Percentiles rank a stretch among this genome's conserved stretches.
These are phyloP conservation scores for Trissolcus brochymenae DNA, from an alignment of 2,888 invertebrate genomes.

Conservation along the genomic window DNA sequence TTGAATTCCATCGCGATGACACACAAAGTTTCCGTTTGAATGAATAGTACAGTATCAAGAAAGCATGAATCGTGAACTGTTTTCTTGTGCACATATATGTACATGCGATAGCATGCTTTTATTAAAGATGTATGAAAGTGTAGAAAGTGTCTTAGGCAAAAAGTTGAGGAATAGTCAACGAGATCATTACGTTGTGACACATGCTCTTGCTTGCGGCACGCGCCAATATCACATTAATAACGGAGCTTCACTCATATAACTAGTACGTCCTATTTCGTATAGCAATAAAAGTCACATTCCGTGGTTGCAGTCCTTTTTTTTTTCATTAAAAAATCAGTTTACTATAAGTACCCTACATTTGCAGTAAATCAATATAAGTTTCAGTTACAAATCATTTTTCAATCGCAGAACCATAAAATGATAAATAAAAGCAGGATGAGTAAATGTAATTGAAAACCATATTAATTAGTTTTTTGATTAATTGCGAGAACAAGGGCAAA, in stretches of 20 bases:
- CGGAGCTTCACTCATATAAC: too few species aligned
- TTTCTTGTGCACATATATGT: slow-evolving; percentile 56
- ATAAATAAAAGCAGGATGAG: too few species aligned
- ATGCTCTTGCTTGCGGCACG: not conserved
- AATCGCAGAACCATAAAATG: too few species aligned
- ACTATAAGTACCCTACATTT: too few species aligned
- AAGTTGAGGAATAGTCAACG: slow-evolving; percentile 54
- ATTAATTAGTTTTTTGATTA: too few species aligned
- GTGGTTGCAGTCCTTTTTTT: too few species aligned
- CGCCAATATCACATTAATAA: slow-evolving; percentile 34
- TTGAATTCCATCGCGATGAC: slow-evolving; percentile 44
- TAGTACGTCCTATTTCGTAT: not conserved
- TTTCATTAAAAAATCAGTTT: too few species aligned
- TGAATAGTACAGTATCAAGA: slow-evolving; percentile 61
- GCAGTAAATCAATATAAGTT: too few species aligned
- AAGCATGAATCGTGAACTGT: slow-evolving; percentile 57
- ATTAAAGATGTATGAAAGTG: slow-evolving; percentile 53
- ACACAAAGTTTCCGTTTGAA: slow-evolving; percentile 62
- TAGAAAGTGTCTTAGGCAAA: slow-evolving; percentile 54
- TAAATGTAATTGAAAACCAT: too few species aligned
- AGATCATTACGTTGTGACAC: slow-evolving; percentile 19
- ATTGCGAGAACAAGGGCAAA: not conserved
- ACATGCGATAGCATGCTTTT: slow-evolving; percentile 56
- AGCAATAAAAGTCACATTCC: too few species aligned
- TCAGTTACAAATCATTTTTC: too few species aligned